These are phyloP conservation scores for Hydrotaea cyrtoneurina DNA, from an alignment of 2,888 invertebrate species.

Conservation along the genomic window DNA sequence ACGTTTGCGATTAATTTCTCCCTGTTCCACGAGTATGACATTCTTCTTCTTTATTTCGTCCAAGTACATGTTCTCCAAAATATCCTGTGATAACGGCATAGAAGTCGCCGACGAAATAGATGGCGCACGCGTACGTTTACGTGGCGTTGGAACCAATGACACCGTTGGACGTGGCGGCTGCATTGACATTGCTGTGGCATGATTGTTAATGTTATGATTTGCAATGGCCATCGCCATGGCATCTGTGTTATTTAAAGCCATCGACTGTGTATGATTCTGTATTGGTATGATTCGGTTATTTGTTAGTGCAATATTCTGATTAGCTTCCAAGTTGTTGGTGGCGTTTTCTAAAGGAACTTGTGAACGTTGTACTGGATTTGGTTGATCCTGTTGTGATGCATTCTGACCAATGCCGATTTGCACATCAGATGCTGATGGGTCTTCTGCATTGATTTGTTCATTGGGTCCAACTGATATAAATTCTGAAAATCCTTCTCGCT, in stretches of 20 bases:
- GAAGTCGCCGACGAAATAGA: background rate
- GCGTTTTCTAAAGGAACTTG: constrained; percentile 29
- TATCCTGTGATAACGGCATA: constrained; percentile 65
- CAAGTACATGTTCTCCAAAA: constrained; percentile 72
- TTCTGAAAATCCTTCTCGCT: constrained; percentile 52
- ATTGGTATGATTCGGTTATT: constrained; percentile 40
- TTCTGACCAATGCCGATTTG: constrained; percentile 28
- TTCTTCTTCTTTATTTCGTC: constrained; percentile 76
- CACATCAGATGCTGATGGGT: constrained; percentile 68
- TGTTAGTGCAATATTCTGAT: constrained; percentile 51
- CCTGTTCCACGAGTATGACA: constrained; percentile 74
- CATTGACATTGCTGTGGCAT: constrained; percentile 53
- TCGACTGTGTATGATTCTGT: constrained; percentile 34
- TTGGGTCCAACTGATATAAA: constrained; percentile 48
- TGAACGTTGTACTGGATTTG: constrained; percentile 47
- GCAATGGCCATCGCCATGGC: constrained; percentile 19
- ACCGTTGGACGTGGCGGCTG: constrained; percentile 57
- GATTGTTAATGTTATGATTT: constrained; percentile 52
- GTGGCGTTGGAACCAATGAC: constrained; percentile 50
- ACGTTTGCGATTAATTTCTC: constrained; percentile 74
- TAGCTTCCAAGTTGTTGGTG: constrained; percentile 44
- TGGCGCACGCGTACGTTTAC: constrained; percentile 55
- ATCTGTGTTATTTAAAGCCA: constrained; percentile 36
- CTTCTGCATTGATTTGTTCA: constrained; percentile 28
- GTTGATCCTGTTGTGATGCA: constrained; percentile 68